phyloP scores from a whole-genome alignment of 2,113 vertebrate species.

The Synodontis membranacea region DNA sequence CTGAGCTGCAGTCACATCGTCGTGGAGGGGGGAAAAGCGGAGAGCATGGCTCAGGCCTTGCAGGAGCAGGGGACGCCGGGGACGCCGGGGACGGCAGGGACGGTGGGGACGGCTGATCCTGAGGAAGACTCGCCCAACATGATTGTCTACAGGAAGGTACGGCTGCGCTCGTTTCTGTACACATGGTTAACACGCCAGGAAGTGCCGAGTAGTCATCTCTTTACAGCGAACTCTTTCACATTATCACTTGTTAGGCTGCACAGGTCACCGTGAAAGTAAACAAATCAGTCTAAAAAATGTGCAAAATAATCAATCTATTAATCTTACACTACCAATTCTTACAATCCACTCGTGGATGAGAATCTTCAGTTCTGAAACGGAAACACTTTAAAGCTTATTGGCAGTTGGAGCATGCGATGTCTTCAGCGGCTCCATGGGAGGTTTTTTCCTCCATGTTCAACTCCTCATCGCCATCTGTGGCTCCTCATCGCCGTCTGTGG shows the following conservation, averaged over 20 bases:
- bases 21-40: conserved; percentile 12
- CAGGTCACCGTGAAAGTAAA: neutral
- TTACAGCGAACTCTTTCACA: no score
- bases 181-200: neutral
- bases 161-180: conserved; percentile 3
- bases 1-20: conserved; percentile 23
- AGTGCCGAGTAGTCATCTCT: no score
- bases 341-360: neutral
- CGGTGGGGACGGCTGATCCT: conserved; percentile 73
- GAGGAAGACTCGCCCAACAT: conserved; percentile 95
- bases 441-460: neutral
- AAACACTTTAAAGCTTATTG: neutral
- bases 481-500: neutral
- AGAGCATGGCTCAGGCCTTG: conserved; percentile 83
- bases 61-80: conserved; percentile 74
- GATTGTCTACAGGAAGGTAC: conserved; percentile 98
- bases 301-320: neutral
- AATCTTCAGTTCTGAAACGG: neutral
- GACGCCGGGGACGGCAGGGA: conserved; percentile 67
- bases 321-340: neutral
- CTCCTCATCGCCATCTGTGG: neutral
- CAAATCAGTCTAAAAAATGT: neutral
- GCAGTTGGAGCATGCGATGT: neutral
- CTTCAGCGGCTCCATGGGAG: neutral
- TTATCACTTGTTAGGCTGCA: neutral